These are phyloP conservation scores for Anolis sagrei DNA, from an alignment of 2,113 vertebrate species.

Conservation along the genomic window DNA sequence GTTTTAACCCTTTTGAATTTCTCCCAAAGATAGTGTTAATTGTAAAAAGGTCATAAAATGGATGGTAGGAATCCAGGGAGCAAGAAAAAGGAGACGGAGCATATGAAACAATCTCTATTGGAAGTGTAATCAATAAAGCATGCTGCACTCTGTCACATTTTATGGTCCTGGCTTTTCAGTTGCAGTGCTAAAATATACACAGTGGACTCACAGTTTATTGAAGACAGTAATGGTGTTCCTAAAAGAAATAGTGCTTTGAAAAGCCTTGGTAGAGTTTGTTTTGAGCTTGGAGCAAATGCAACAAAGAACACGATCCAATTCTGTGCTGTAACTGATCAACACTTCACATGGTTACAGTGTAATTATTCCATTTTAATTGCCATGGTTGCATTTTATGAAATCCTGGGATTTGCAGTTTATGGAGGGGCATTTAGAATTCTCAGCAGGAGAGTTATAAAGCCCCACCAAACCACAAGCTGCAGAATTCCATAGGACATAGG, in stretches of 20 bases:
- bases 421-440: too few species aligned
- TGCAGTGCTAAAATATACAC: conserved; percentile 12
- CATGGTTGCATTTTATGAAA: too few species aligned
- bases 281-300: not conserved
- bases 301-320: not conserved
- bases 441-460: too few species aligned
- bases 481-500: too few species aligned
- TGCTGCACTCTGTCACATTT: conserved; percentile 41
- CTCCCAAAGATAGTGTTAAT: conserved; percentile 15
- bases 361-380: too few species aligned
- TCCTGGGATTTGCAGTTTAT: too few species aligned
- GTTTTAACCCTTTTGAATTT: conserved; percentile 12
- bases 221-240: not conserved
- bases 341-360: too few species aligned
- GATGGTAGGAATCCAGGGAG: not conserved
- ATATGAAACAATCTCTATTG: conserved; percentile 7
- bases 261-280: not conserved
- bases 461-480: too few species aligned
- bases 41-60: conserved; percentile 25
- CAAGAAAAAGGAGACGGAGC: conserved; percentile 38
- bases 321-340: too few species aligned
- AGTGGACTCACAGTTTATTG: conserved; percentile 5
- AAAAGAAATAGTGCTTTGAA: not conserved
- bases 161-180: conserved; percentile 23
- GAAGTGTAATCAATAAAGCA: conserved; percentile 24